Conservation (phyloP, 1,140 invertebrate genomes). For the Drosophila littoralis region DNA sequence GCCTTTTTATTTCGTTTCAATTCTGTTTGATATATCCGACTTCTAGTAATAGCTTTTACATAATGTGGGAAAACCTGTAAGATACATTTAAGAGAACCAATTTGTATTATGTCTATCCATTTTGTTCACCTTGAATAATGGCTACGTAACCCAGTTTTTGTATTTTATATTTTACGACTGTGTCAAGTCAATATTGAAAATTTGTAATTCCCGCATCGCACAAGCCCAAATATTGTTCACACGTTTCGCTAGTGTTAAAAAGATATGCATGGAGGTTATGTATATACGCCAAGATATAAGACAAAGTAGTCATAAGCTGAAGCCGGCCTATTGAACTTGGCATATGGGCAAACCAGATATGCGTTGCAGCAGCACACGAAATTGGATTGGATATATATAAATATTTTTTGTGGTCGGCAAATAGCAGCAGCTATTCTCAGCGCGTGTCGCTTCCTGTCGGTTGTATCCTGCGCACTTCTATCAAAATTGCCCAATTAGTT, state of each 20-base stretch:
- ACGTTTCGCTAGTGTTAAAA: constrained; percentile 51
- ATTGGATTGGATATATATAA: no score
- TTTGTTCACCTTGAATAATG: constrained; percentile 47
- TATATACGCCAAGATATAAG: neutral
- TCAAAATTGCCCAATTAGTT: constrained; percentile 23
- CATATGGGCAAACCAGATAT: neutral
- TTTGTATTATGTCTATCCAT: constrained; percentile 1
- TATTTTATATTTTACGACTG: constrained; percentile 50
- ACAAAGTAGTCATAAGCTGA: neutral
- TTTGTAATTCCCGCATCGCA: constrained; percentile 68
- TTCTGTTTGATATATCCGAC: neutral
- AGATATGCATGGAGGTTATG: constrained; percentile 13
- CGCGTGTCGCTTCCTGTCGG: neutral
- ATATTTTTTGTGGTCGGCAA: no score
- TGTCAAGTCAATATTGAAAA: constrained; percentile 58
- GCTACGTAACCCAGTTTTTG: constrained; percentile 62
- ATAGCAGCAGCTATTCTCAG: neutral
- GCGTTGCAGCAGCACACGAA: no score
- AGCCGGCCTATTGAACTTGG: neutral
- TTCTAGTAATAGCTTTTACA: neutral
- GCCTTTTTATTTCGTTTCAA: neutral
- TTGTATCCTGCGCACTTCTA: neutral
- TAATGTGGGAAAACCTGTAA: neutral
- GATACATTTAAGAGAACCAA: neutral
- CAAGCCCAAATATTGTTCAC: constrained; percentile 65